These are phyloP conservation scores for Brachionus koreanus DNA, from an alignment of 1,140 invertebrate species.

Conservation along the genomic window DNA sequence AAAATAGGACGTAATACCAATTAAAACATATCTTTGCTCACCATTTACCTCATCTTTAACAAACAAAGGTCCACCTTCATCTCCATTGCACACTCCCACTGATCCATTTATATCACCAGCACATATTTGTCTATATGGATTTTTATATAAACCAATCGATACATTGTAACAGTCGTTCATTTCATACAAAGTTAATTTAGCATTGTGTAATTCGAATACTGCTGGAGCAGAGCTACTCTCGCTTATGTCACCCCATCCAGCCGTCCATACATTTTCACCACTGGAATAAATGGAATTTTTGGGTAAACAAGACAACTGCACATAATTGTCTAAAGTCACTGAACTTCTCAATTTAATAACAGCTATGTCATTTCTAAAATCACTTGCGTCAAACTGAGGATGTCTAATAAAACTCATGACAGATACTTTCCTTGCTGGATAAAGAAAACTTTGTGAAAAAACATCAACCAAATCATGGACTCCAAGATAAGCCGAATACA, in stretches of 20 bases:
- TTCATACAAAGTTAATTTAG: not conserved
- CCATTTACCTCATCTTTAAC: not conserved
- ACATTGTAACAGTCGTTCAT: not conserved
- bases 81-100: not conserved
- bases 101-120: not conserved
- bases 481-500: slow-evolving; percentile 13
- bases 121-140: slow-evolving; percentile 27
- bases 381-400: not conserved
- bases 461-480: not conserved
- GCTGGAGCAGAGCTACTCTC: not conserved
- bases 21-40: not conserved
- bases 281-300: not conserved
- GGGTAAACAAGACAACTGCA: slow-evolving; percentile 39
- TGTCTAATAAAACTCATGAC: not conserved
- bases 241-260: not conserved
- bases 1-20: not conserved
- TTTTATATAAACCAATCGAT: not conserved
- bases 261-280: not conserved
- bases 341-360: not conserved
- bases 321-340: not conserved
- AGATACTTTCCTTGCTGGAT: not conserved
- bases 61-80: not conserved
- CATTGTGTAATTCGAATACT: not conserved
- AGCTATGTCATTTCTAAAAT: not conserved
- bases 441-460: not conserved